Evolutionary conservation across 1,140 invertebrate genomes (phyloP).

Genomic region (Idris sp.): DNA sequence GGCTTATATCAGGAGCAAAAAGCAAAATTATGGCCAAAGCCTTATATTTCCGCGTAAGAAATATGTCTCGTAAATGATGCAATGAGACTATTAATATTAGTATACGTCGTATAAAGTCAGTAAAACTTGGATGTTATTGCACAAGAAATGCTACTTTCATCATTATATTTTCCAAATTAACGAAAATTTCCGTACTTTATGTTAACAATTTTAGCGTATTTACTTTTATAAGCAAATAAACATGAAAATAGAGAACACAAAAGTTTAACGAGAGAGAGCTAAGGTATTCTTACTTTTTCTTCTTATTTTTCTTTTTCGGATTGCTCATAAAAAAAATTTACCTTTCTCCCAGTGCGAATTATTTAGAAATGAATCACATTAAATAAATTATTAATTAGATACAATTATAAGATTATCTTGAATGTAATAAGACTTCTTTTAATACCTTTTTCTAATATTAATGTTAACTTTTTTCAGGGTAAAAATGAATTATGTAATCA

Average conservation of each 20-base stretch:
- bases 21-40: conserved; percentile 35
- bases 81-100: conserved; percentile 41
- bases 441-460: too few species aligned
- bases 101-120: conserved; percentile 35
- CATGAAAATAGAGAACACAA: not conserved
- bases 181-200: conserved; percentile 32
- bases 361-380: too few species aligned
- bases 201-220: conserved; percentile 26
- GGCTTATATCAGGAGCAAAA: conserved; percentile 37
- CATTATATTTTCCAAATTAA: conserved; percentile 45
- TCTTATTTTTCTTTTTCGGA: conserved; percentile 12
- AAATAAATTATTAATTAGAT: too few species aligned
- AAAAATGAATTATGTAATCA: too few species aligned
- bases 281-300: conserved; percentile 8
- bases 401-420: too few species aligned
- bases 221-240: conserved; percentile 41
- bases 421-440: too few species aligned
- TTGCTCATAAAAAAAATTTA: too few species aligned
- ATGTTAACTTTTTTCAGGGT: too few species aligned
- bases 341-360: too few species aligned
- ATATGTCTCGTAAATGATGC: conserved; percentile 48
- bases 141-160: conserved; percentile 16
- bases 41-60: conserved; percentile 35
- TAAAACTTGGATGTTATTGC: conserved; percentile 26
- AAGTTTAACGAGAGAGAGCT: conserved; percentile 22